Conservation (phyloP, 2,113 vertebrate genomes). For the Myiozetetes cayanensis region DNA sequence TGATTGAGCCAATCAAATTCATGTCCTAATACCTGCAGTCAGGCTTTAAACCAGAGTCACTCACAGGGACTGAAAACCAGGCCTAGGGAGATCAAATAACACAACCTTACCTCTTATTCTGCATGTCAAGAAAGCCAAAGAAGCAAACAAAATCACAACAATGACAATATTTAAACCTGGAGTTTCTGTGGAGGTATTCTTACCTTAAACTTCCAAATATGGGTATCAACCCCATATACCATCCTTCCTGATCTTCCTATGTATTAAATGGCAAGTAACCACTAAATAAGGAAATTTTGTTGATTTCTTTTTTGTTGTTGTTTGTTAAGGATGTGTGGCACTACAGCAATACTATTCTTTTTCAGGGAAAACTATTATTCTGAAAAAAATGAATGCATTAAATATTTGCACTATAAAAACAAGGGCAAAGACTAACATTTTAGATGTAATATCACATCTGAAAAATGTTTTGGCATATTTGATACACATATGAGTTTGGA, state of each 20-base stretch:
- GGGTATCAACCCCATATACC: accelerated
- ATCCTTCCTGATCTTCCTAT: background rate
- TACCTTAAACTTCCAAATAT: background rate
- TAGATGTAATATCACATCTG: background rate
- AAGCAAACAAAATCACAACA: background rate
- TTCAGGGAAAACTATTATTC: background rate
- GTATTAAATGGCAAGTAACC: background rate
- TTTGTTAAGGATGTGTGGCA: background rate
- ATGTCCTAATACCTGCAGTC: background rate
- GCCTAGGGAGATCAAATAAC: background rate
- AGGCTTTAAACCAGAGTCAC: background rate
- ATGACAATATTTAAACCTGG: background rate
- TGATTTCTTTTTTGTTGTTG: background rate
- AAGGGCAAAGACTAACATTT: background rate
- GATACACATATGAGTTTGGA: background rate
- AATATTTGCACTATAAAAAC: background rate
- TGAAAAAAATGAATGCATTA: background rate
- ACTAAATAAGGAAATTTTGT: background rate
- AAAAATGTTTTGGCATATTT: background rate
- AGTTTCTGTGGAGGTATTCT: background rate
- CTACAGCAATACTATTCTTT: background rate
- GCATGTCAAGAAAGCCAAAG: background rate
- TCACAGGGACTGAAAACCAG: background rate
- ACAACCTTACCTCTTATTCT: background rate
- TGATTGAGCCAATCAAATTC: background rate